A percentile compares a stretch with the other conserved stretches of the same genome.
Evolutionary conservation across 2,113 vertebrate species (phyloP).

Genomic region (Cyanoderma ruficeps): DNA sequence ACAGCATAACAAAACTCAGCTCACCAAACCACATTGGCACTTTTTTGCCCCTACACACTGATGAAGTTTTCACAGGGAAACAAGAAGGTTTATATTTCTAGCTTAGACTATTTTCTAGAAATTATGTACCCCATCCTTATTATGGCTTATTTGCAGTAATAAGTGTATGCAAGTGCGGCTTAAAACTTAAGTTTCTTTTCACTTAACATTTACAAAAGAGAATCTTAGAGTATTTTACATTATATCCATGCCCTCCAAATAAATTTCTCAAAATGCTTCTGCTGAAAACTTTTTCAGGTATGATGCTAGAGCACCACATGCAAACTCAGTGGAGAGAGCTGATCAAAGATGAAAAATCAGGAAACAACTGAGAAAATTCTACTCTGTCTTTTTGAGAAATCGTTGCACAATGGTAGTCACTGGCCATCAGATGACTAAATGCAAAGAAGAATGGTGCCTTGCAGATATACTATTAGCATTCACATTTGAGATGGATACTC

Average conservation of each 20-base stretch:
- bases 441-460: not conserved
- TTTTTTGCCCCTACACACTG: not conserved
- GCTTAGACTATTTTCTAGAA: not conserved
- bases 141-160: not conserved
- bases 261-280: not conserved
- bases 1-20: not conserved
- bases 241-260: not conserved
- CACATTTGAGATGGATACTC: not conserved
- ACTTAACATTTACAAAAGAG: not conserved
- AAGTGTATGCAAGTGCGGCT: not conserved
- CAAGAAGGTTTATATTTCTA: not conserved
- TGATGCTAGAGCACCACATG: not conserved
- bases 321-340: not conserved
- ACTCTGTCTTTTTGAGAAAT: not conserved
- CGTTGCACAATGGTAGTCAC: fast-evolving
- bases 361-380: not conserved
- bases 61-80: not conserved
- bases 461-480: not conserved
- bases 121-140: not conserved
- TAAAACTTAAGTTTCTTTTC: not conserved
- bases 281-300: not conserved
- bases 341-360: not conserved
- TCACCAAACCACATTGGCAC: not conserved
- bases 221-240: not conserved
- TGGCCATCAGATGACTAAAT: not conserved